These are phyloP conservation scores for Apodemus sylvaticus DNA, from an alignment of 2,113 vertebrate genomes.

Conservation along the genomic window DNA sequence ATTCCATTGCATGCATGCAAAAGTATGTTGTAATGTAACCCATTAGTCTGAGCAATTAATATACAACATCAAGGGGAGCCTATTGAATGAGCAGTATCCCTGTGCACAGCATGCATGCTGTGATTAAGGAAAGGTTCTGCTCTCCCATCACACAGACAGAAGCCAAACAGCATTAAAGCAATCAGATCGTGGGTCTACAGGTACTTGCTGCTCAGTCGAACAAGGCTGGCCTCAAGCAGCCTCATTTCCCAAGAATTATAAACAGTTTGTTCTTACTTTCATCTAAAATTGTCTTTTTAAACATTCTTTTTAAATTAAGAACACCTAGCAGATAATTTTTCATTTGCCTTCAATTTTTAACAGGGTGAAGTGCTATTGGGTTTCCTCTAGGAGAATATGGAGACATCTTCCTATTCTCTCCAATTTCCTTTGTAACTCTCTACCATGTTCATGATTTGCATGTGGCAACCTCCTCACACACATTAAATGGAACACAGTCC, in stretches of 20 bases:
- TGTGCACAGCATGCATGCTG: neutral
- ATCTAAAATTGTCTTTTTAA: neutral
- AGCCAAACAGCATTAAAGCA: neutral
- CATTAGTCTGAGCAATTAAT: neutral
- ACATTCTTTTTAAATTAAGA: neutral
- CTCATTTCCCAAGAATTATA: neutral
- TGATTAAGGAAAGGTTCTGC: neutral
- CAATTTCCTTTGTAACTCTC: slow-evolving; percentile 56
- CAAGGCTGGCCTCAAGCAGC: neutral
- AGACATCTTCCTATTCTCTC: neutral
- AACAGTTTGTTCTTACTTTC: neutral
- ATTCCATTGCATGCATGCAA: neutral
- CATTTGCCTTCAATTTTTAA: neutral
- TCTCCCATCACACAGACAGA: neutral
- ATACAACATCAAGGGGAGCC: neutral
- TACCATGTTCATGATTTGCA: slow-evolving; percentile 66
- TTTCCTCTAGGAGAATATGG: neutral
- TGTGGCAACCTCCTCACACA: slow-evolving; percentile 66
- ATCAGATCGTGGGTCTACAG: neutral
- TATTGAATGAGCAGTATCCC: neutral
- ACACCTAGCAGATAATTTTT: slow-evolving; percentile 13
- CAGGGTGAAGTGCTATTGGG: neutral
- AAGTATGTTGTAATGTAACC: neutral
- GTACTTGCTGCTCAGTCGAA: neutral
- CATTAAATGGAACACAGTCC: slow-evolving; percentile 66